These are phyloP conservation scores for Gavia stellata DNA, from an alignment of 2,113 vertebrate species.

Conservation along the genomic window DNA sequence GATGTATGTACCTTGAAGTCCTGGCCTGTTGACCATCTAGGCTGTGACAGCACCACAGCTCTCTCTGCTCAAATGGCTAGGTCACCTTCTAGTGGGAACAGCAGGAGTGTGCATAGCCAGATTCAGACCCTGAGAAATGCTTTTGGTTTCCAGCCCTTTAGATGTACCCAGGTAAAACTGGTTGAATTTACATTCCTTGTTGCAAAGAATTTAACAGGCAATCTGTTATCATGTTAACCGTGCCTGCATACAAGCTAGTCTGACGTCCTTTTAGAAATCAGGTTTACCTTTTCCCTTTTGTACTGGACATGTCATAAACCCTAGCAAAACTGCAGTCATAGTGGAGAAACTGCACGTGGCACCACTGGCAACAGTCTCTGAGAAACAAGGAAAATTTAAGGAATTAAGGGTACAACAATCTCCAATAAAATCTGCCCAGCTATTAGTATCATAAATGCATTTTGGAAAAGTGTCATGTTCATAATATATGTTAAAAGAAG, in stretches of 20 bases:
- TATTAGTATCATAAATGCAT: not conserved
- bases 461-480: not conserved
- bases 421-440: not conserved
- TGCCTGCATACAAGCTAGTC: not conserved
- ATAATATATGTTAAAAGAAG: not conserved
- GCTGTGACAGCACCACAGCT: not conserved
- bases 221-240: accelerated
- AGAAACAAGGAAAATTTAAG: not conserved
- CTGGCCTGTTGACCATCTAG: too few species aligned
- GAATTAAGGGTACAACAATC: not conserved
- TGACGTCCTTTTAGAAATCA: not conserved
- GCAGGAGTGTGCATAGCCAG: not conserved
- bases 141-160: not conserved
- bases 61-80: not conserved
- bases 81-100: not conserved
- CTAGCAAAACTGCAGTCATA: not conserved
- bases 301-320: not conserved
- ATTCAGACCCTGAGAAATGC: not conserved
- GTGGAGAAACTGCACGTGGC: accelerated
- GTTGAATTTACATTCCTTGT: not conserved
- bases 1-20: not conserved
- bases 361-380: not conserved
- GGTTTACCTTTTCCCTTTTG: not conserved
- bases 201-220: not conserved
- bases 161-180: not conserved